Conservation (phyloP, 2,113 vertebrate species). For the Syrrhaptes paradoxus region DNA sequence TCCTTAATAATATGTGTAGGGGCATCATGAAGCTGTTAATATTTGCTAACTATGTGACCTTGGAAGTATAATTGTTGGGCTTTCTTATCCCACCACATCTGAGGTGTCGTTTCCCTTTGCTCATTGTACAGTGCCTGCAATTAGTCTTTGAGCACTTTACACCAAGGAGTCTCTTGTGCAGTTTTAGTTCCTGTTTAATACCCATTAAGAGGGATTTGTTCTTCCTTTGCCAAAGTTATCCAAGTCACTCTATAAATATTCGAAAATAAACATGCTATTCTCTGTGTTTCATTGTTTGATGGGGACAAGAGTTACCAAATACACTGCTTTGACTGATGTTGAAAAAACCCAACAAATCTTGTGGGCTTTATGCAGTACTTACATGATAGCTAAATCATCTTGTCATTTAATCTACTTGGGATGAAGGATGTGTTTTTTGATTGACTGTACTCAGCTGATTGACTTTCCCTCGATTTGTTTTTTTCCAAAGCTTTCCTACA, state of each 20-base stretch:
- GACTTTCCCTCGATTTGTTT: neutral
- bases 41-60: neutral
- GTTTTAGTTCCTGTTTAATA: constrained; percentile 22
- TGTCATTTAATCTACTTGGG: neutral
- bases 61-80: neutral
- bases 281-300: neutral
- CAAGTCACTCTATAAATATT: constrained; percentile 15
- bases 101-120: neutral
- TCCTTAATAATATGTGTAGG: neutral
- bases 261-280: constrained; percentile 14
- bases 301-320: neutral
- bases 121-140: neutral
- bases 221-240: constrained; percentile 21
- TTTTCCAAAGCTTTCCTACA: neutral
- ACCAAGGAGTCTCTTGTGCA: neutral
- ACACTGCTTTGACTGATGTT: neutral
- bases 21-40: neutral
- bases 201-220: constrained; percentile 22
- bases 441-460: neutral
- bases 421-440: neutral
- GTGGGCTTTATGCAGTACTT: neutral
- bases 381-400: neutral
- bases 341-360: neutral
- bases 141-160: constrained; percentile 16
- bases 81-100: neutral